Evolutionary conservation across 2,888 invertebrate genomes (phyloP).

Genomic region (Allolobophora icterica): DNA sequence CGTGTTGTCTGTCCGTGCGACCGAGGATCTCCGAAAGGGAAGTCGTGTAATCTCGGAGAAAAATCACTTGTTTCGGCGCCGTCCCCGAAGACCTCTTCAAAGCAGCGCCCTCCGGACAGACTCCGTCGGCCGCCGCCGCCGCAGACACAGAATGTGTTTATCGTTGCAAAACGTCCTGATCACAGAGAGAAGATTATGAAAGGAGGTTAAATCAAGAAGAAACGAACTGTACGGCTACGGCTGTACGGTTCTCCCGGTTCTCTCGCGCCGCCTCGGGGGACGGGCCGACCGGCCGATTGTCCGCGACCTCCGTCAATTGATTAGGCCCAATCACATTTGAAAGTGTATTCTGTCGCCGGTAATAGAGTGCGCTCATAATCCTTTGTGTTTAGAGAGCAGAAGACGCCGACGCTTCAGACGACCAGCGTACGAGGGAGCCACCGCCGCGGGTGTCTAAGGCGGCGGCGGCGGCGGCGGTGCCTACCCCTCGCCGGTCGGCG

Average conservation of each 20-base stretch:
- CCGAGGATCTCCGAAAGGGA: neutral
- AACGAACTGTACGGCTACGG: neutral
- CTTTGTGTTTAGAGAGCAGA: conserved; percentile 29
- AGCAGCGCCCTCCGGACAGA: neutral
- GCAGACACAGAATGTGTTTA: conserved; percentile 25
- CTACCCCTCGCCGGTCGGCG: neutral
- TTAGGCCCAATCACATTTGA: conserved; percentile 30
- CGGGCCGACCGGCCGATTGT: conserved; percentile 2
- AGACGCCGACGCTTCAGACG: neutral
- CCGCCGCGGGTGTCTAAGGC: conserved; percentile 21
- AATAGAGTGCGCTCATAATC: conserved; percentile 29
- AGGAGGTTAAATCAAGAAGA: conserved; percentile 30
- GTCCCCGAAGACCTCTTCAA: neutral
- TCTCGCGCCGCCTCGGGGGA: neutral
- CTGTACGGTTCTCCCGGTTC: neutral
- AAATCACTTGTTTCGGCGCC: conserved; percentile 20
- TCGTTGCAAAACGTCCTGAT: conserved; percentile 28
- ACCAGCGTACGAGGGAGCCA: neutral
- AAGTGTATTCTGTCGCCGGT: conserved; percentile 29
- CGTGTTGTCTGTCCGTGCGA: neutral
- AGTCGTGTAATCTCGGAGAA: conserved; percentile 24
- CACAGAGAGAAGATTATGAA: conserved; percentile 31
- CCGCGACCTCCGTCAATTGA: conserved; percentile 29
- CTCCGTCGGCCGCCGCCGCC: neutral
- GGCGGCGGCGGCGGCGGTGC: neutral